Conservation (phyloP, 2,113 vertebrate genomes). For the Nothocercus nigrocapillus region DNA sequence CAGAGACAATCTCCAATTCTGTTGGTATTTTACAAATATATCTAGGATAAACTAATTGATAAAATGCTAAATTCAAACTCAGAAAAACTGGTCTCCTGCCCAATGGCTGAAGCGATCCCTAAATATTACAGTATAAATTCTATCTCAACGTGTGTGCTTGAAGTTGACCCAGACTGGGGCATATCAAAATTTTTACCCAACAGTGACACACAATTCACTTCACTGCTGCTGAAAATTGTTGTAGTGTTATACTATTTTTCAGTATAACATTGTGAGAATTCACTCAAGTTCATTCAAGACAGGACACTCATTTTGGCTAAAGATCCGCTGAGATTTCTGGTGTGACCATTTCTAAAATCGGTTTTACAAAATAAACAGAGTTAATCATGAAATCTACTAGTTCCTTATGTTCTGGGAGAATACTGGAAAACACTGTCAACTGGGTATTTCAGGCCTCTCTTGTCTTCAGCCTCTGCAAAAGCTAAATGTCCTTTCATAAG, state of each 20-base stretch:
- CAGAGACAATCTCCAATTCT: background rate
- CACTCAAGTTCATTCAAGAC: background rate
- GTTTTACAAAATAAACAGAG: background rate
- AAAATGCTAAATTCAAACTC: background rate
- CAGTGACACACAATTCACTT: background rate
- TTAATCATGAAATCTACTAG: background rate
- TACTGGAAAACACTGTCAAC: constrained; percentile 41
- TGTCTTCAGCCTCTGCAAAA: background rate
- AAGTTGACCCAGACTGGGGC: background rate
- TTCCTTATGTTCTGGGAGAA: background rate
- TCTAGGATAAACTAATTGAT: background rate
- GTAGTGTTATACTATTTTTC: background rate
- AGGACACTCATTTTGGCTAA: background rate
- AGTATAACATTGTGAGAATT: background rate
- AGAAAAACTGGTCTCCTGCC: background rate
- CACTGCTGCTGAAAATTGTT: background rate
- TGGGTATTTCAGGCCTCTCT: constrained; percentile 31
- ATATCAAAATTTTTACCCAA: background rate
- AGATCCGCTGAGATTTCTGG: background rate
- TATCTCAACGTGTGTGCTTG: background rate
- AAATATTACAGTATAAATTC: background rate
- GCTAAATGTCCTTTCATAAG: background rate
- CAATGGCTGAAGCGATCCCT: background rate
- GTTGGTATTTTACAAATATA: background rate
- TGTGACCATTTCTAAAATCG: background rate